These are phyloP conservation scores for Bos indicus DNA, from an alignment of 2,113 vertebrate genomes.

Conservation along the genomic window DNA sequence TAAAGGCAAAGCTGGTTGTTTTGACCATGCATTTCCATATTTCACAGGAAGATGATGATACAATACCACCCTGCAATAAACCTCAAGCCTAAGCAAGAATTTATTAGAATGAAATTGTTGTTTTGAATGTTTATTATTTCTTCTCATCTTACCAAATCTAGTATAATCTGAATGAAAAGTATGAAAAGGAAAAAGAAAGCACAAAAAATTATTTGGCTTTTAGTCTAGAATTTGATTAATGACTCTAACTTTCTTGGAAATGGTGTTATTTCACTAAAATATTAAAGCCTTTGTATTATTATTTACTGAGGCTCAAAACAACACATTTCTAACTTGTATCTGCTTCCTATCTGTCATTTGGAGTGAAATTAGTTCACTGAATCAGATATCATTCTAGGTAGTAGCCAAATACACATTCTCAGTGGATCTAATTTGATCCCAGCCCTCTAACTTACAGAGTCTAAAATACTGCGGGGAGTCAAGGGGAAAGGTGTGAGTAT, in stretches of 20 bases:
- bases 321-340: not conserved
- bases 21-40: slow-evolving; percentile 34
- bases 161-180: slow-evolving; percentile 34
- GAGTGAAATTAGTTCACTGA: not conserved
- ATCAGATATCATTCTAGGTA: not conserved
- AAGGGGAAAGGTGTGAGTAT: not conserved
- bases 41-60: not conserved
- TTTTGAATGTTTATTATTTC: slow-evolving; percentile 24
- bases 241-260: slow-evolving; percentile 30
- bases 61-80: slow-evolving; percentile 33
- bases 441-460: not conserved
- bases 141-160: slow-evolving; percentile 26
- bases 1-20: slow-evolving; percentile 47
- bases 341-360: not conserved
- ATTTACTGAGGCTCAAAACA: slow-evolving; percentile 18
- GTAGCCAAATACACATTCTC: not conserved
- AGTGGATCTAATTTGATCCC: not conserved
- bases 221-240: slow-evolving; percentile 42
- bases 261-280: slow-evolving; percentile 21
- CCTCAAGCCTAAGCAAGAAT: not conserved
- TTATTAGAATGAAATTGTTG: slow-evolving; percentile 35
- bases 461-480: not conserved
- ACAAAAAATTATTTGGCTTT: not conserved
- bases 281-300: slow-evolving; percentile 3
- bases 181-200: slow-evolving; percentile 19